A percentile compares a stretch with the other conserved stretches of the same genome.
Conservation (phyloP, 2,888 invertebrate species). For the Griposia aprilina region DNA sequence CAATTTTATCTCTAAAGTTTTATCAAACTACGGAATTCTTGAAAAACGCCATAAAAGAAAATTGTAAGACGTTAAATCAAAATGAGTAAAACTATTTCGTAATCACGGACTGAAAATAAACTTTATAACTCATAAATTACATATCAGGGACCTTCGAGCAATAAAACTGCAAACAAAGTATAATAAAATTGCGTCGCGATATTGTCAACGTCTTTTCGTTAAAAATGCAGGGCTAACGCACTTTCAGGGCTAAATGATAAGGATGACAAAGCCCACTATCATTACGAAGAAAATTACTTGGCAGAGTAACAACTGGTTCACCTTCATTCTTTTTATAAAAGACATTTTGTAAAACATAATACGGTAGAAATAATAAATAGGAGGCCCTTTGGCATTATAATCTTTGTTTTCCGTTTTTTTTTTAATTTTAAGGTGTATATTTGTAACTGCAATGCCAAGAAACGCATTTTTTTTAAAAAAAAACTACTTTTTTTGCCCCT, state of each 20-base stretch:
- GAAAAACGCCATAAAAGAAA: neutral
- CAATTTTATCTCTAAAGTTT: neutral
- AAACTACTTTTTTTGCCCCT: no score
- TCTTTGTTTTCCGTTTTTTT: no score
- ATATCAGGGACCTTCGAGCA: constrained; percentile 46
- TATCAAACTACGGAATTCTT: neutral
- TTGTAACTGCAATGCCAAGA: no score
- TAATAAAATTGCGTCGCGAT: constrained; percentile 64
- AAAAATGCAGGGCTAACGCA: constrained; percentile 83
- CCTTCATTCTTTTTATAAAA: constrained; percentile 72
- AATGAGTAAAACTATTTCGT: constrained; percentile 34
- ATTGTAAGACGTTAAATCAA: constrained; percentile 2
- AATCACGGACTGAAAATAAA: constrained; percentile 27
- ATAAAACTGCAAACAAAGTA: constrained; percentile 59
- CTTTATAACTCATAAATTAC: constrained; percentile 46
- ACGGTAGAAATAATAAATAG: no score
- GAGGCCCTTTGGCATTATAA: no score
- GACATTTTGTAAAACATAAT: neutral
- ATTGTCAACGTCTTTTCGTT: constrained; percentile 72
- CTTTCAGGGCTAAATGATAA: constrained; percentile 86
- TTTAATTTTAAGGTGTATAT: no score
- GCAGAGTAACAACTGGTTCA: constrained; percentile 56
- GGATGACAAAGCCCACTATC: constrained; percentile 79
- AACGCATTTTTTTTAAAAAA: no score
- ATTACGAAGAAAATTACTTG: constrained; percentile 72